Base-by-base conservation (phyloP, 92 coral and sea anemone genomes). In the Montipora capitata region DNA sequence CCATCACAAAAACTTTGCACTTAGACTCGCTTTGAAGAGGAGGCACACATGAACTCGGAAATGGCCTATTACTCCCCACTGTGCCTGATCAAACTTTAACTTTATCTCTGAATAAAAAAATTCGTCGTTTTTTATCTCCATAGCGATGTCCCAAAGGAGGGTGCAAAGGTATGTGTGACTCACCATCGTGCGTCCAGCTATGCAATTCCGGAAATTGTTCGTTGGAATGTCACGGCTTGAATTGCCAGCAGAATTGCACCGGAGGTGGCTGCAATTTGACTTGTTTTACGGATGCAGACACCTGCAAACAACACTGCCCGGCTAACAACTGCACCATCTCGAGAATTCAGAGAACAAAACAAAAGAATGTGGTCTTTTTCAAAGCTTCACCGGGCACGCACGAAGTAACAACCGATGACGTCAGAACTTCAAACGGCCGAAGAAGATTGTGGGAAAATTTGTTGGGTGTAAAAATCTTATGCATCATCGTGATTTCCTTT, bases 161-260 rank as follows among this genome's bases (percentile, higher is more conserved):
- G 10, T 83, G 87, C 16, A 41, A 42, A 12, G 40, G 79, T 2
- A 48, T 70, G 13, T 83, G 87, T 14, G 10, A 72, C 39, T 83
- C 87, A 5, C 61, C 79, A 20, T 72, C 79, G 7, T 83, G 87
- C 38, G 43, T 64, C 13, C 87, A 83, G 61, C 61, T 48, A 10
- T 83, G 87, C 63, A 77, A 72, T n/a, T 58, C 79, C 10, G 87
- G 87, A 2, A 61, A 61, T 56, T 83, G 87, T 7, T 18, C 49
- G 59, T 40, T 83, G 79, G 71, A 17, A 42, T 83, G 87, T 72
- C 57, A 83, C 8, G 87, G 87, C 43, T 8, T 73, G 38, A 42
- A 61, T 35, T 83, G 87, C 72, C 79, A n/a, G 12, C 87, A 61
- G n/a, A 73, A 83, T 27, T 83, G 87, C 87, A 61, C 80, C 15